phyloP scores from a whole-genome alignment of 2,113 vertebrate species.

The Perca fluviatilis region DNA sequence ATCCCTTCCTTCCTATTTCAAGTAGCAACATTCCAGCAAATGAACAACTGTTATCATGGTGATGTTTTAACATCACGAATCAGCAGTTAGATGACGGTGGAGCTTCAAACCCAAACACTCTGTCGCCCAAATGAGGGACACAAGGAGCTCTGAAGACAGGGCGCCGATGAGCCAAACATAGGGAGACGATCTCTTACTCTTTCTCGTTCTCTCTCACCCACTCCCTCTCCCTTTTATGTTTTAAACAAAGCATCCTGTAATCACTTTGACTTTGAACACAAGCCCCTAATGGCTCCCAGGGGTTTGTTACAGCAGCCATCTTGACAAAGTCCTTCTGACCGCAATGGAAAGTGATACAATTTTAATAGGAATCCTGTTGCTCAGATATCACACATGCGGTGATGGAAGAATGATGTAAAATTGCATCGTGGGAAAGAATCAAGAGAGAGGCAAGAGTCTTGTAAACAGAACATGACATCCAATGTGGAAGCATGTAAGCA shows the following conservation, averaged over 20 bases:
- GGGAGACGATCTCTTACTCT: conserved; percentile 22
- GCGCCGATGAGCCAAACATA: conserved; percentile 24
- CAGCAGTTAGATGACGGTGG: not conserved
- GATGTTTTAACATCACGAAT: conserved; percentile 28
- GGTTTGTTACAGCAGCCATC: conserved; percentile 36
- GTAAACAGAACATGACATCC: not conserved
- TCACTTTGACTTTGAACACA: conserved; percentile 69
- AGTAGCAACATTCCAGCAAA: not conserved
- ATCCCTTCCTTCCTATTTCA: no score
- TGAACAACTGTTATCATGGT: not conserved
- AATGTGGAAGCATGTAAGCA: not conserved
- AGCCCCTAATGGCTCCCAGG: conserved; percentile 59
- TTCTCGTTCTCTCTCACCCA: conserved; percentile 1
- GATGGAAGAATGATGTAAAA: conserved; percentile 60
- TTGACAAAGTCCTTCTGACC: conserved; percentile 48
- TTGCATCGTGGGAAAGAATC: conserved; percentile 34
- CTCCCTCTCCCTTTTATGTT: conserved; percentile 45
- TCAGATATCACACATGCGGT: not conserved
- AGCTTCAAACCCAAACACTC: conserved; percentile 31
- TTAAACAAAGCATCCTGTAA: conserved; percentile 68
- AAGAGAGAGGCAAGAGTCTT: conserved; percentile 1
- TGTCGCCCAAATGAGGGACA: conserved; percentile 1
- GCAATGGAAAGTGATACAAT: conserved; percentile 13
- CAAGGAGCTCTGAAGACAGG: not conserved
- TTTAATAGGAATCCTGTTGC: conserved; percentile 44